phyloP scores from a whole-genome alignment of 2,113 vertebrate species.

The Nannobrachium achirus region DNA sequence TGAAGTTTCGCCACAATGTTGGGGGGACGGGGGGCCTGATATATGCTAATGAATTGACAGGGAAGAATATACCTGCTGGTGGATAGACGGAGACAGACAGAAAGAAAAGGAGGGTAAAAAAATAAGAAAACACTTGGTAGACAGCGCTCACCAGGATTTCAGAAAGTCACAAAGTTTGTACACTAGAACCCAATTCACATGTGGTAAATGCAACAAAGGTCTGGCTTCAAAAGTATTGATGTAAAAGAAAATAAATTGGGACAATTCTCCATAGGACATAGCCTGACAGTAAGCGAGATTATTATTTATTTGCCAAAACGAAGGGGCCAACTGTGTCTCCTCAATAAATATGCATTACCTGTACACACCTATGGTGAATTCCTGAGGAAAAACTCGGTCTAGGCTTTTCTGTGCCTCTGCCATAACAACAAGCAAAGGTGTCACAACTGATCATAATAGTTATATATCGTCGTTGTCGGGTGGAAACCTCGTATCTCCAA shows the following conservation, averaged over 20 bases:
- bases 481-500: too few species aligned
- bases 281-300: constrained; percentile 44
- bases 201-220: constrained; percentile 64
- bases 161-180: constrained; percentile 73
- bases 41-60: constrained; percentile 78
- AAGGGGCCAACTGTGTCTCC: constrained; percentile 48
- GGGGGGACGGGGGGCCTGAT: constrained; percentile 68
- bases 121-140: constrained; percentile 67
- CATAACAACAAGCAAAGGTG: constrained; percentile 47
- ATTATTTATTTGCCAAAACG: constrained; percentile 43
- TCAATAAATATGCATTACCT: neutral
- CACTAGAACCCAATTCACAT: constrained; percentile 73
- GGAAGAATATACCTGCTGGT: constrained; percentile 54
- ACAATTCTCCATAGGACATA: constrained; percentile 62
- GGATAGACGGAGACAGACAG: constrained; percentile 18
- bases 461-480: too few species aligned
- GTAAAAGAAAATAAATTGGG: constrained; percentile 70
- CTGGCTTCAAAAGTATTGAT: constrained; percentile 61
- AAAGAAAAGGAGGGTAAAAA: neutral
- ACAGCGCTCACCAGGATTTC: constrained; percentile 61
- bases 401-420: constrained; percentile 56
- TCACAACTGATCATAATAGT: constrained; percentile 49
- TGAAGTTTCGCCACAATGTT: constrained; percentile 70
- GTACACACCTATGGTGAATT: constrained; percentile 60
- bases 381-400: constrained; percentile 54